Conservation (phyloP, 2,113 vertebrate genomes). For the Atherinomorus stipes region DNA sequence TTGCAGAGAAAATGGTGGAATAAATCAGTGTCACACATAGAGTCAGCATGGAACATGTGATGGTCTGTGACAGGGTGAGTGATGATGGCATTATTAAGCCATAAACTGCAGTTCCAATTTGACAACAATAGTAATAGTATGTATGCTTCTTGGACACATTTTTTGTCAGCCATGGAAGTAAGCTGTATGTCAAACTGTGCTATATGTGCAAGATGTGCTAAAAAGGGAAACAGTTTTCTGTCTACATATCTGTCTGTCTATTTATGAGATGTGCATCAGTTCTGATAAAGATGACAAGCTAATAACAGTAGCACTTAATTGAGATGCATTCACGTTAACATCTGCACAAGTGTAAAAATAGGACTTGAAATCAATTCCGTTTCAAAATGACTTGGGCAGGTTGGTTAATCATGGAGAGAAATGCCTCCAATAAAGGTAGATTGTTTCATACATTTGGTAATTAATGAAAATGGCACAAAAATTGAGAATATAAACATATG, state of each 20-base stretch:
- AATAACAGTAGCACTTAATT: neutral
- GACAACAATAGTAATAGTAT: conserved; percentile 64
- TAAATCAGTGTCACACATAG: conserved; percentile 72
- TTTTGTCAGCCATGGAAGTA: conserved; percentile 52
- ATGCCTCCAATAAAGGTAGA: neutral
- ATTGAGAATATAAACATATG: neutral
- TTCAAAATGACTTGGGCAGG: neutral
- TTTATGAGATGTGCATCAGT: neutral
- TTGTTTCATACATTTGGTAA: neutral
- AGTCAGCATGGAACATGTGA: conserved; percentile 69
- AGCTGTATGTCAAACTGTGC: conserved; percentile 50
- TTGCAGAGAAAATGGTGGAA: conserved; percentile 38
- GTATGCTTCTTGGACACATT: conserved; percentile 66
- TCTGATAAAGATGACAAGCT: neutral
- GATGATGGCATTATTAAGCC: conserved; percentile 78
- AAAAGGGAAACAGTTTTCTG: neutral
- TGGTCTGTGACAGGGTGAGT: conserved; percentile 72
- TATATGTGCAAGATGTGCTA: conserved; percentile 20
- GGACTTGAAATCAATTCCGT: neutral
- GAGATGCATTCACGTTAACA: neutral
- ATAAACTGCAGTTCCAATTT: conserved; percentile 74
- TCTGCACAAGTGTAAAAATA: neutral
- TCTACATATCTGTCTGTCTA: neutral
- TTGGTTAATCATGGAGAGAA: neutral
- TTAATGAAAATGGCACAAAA: neutral